phyloP scores from a whole-genome alignment of 2,797 vertebrate species.

The Microchirus variegatus region DNA sequence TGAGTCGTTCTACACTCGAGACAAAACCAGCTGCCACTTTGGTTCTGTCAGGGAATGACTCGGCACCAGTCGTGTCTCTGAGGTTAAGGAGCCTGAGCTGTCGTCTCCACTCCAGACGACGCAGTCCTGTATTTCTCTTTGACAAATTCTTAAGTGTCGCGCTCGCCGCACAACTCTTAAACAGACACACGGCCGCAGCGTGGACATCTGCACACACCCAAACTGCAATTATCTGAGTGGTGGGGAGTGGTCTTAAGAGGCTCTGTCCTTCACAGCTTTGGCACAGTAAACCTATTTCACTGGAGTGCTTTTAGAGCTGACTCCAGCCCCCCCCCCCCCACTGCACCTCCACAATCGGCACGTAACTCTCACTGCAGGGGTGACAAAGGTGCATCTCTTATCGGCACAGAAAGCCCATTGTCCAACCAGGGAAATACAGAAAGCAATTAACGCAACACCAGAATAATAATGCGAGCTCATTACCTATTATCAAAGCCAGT shows the following conservation, averaged over 20 bases:
- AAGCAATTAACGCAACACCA: slow-evolving; percentile 85
- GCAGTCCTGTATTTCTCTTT: slow-evolving; percentile 48
- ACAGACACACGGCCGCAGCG: slow-evolving; percentile 59
- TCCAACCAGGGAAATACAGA: slow-evolving; percentile 85
- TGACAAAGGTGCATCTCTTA: slow-evolving; percentile 85
- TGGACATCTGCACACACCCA: slow-evolving; percentile 73
- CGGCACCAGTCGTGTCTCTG: slow-evolving; percentile 63
- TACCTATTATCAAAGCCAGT: slow-evolving; percentile 85
- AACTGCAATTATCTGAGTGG: slow-evolving; percentile 71
- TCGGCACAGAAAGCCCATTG: slow-evolving; percentile 83
- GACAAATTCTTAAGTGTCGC: slow-evolving; percentile 49
- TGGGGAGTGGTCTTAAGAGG: slow-evolving; percentile 77
- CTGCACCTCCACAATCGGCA: slow-evolving; percentile 79
- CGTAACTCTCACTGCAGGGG: slow-evolving; percentile 80
- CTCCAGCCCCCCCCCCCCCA: slow-evolving; percentile 69
- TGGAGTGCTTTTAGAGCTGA: slow-evolving; percentile 84
- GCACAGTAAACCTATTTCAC: slow-evolving; percentile 80
- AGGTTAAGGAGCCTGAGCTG: slow-evolving; percentile 42
- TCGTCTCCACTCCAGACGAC: slow-evolving; percentile 36
- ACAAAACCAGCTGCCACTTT: slow-evolving; percentile 71
- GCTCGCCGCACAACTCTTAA: slow-evolving; percentile 39
- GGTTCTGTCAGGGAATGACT: slow-evolving; percentile 68
- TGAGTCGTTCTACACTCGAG: slow-evolving; percentile 54
- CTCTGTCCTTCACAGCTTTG: slow-evolving; percentile 78
- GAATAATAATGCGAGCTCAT: slow-evolving; percentile 87